These are phyloP conservation scores for Drosophila bipectinata DNA, from an alignment of 1,140 invertebrate species.

Conservation along the genomic window DNA sequence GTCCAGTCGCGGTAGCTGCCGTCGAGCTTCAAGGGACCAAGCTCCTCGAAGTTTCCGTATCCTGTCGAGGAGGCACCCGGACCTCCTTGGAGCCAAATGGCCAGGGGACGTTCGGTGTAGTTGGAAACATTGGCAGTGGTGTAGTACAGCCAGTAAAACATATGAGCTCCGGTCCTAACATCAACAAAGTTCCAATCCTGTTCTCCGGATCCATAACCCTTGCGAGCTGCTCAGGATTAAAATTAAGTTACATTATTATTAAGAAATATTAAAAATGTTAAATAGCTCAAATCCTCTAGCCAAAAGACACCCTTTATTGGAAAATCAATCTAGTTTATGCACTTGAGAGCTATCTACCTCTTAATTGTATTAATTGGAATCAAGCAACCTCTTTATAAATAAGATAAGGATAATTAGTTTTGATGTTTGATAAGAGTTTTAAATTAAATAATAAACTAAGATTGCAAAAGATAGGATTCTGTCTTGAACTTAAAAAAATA, in stretches of 20 bases:
- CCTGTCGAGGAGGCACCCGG: slow-evolving; percentile 91
- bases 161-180: slow-evolving; percentile 89
- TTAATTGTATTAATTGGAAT: slow-evolving; percentile 8
- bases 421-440: background rate
- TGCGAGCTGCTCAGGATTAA: slow-evolving; percentile 35
- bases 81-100: slow-evolving; percentile 93
- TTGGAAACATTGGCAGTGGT: slow-evolving; percentile 86
- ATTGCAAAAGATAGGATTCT: no score
- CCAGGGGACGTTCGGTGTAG: slow-evolving; percentile 87
- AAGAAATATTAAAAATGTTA: background rate
- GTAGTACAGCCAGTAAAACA: slow-evolving; percentile 94
- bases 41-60: slow-evolving; percentile 91
- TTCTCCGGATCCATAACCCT: slow-evolving; percentile 86
- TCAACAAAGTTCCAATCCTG: slow-evolving; percentile 89
- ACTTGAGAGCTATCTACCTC: slow-evolving; percentile 26
- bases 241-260: no score
- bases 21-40: slow-evolving; percentile 89
- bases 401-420: slow-evolving; percentile 28
- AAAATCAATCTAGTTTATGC: background rate
- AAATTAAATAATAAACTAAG: background rate
- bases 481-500: no score
- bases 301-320: slow-evolving; percentile 6
- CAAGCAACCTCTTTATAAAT: slow-evolving; percentile 19
- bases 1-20: slow-evolving; percentile 88
- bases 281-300: background rate